Evolutionary conservation across 1,140 invertebrate species (phyloP).

Genomic region (Lepidotrigona ventralis): DNA sequence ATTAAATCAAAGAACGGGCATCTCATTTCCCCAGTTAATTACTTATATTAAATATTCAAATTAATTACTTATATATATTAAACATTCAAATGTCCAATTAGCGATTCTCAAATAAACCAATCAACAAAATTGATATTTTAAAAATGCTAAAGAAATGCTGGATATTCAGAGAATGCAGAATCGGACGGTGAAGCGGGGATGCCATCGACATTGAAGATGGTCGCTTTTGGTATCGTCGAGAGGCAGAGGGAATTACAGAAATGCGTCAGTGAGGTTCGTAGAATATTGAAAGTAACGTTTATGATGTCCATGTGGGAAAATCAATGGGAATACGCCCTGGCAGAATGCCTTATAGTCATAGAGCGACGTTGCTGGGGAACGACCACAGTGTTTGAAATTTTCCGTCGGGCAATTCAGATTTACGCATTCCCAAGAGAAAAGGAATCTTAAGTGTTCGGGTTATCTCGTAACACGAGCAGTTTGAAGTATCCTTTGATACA

Average conservation of each 20-base stretch:
- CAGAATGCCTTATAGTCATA: slow-evolving; percentile 11
- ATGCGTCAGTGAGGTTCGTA: background rate
- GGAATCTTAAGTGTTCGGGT: background rate
- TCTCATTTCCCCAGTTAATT: background rate
- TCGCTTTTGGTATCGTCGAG: background rate
- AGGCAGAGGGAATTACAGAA: background rate
- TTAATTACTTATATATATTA: too few species aligned
- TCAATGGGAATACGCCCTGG: slow-evolving; percentile 26
- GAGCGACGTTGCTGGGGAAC: background rate
- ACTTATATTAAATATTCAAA: background rate
- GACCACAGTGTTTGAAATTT: background rate
- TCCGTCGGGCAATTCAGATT: slow-evolving; percentile 1
- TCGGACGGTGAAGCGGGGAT: background rate
- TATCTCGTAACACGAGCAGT: background rate
- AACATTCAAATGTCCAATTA: background rate
- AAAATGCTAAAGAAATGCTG: background rate
- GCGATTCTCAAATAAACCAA: background rate
- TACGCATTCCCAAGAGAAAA: background rate
- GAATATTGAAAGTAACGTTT: slow-evolving; percentile 47
- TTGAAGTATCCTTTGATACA: background rate
- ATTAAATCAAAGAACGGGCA: background rate
- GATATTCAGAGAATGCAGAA: background rate
- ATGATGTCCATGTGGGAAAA: background rate
- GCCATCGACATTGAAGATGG: background rate
- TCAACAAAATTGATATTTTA: background rate